Base-by-base conservation (phyloP, 1,140 invertebrate species). In the Palaemon carinicauda region DNA sequence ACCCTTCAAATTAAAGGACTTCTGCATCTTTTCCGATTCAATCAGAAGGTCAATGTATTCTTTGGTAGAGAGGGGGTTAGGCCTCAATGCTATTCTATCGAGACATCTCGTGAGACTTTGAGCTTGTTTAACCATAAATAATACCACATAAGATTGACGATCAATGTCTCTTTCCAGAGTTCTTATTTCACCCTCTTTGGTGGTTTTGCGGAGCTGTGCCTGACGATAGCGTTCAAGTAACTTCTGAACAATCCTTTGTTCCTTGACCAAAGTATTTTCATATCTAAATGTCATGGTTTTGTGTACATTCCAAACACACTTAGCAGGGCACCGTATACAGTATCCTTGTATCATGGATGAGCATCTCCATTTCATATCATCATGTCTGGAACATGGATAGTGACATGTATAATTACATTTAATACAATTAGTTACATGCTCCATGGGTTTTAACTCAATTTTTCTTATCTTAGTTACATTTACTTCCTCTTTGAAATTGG, bases 1-100 rank as follows among this genome's bases (percentile, higher is more conserved):
- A 31, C 53, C 54, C 24, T 74, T 15, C 14, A 74, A 82, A 27
- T 74, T 74, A 27, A 31, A 71, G 7, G 51, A n/a, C 53, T 74
- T 74, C 69, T 82, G 80, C 51, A 74, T 73, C 80, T 74, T 74
- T 50, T 82, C 80, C 9, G 80, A 82, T n/a, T 82, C 80, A 17
- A 82, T 82, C 80, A 82, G 73, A 14, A 82, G 80, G 14, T 82
- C 80, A 74, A 82, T 82, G 51, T 82, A 82, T 29, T 73, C 80
- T 52, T 52, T 74, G 14, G 80, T 73, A 51, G 60, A 74, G n/a
- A 82, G 21, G n/a, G 80, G 80, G 74, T 82, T 82, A 3, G 80
- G 80, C 52, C 74, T 82, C 7, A 82, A 50, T n/a, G 80, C 80
- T 41, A 82, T 82, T 52, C 74, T 69, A 31, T 82, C 69, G 7